Evolutionary conservation across 2,888 invertebrate genomes (phyloP).

Genomic region (Ophion ellenae): DNA sequence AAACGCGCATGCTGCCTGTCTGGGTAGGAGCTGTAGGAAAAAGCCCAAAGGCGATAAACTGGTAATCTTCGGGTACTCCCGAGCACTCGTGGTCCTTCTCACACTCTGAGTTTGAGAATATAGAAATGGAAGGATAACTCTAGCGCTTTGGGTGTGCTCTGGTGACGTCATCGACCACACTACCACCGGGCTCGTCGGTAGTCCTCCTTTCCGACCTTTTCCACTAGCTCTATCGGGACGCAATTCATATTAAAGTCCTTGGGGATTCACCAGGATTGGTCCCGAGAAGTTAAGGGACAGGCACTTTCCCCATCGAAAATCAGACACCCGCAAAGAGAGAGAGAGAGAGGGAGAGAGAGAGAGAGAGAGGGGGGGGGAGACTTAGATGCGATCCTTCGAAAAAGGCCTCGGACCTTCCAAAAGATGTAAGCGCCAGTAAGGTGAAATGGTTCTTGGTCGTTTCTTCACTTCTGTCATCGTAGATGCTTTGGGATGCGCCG

Average conservation of each 20-base stretch:
- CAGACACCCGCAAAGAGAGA: slow-evolving; percentile 57
- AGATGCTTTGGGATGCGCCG: slow-evolving; percentile 45
- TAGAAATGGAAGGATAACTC: slow-evolving; percentile 70
- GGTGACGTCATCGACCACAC: slow-evolving; percentile 33
- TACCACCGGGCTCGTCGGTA: slow-evolving; percentile 11
- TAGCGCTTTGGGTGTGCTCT: slow-evolving; percentile 24
- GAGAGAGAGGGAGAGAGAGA: too few species aligned
- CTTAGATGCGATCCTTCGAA: slow-evolving; percentile 65
- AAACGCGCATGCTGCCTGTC: slow-evolving; percentile 34
- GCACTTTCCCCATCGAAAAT: slow-evolving; percentile 75
- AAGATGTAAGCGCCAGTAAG: slow-evolving; percentile 51
- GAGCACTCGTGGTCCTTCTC: slow-evolving; percentile 27
- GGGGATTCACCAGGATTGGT: slow-evolving; percentile 77
- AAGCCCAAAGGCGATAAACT: slow-evolving; percentile 66
- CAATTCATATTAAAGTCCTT: slow-evolving; percentile 80
- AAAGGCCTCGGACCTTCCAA: slow-evolving; percentile 58
- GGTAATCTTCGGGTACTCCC: slow-evolving; percentile 73
- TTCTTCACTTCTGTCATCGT: slow-evolving; percentile 44
- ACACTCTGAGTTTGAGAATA: slow-evolving; percentile 65
- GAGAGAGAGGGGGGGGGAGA: slow-evolving; percentile 9
- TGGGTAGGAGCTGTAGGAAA: slow-evolving; percentile 34
- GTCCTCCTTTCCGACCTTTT: slow-evolving; percentile 9
- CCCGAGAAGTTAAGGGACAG: slow-evolving; percentile 75
- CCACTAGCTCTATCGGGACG: slow-evolving; percentile 51
- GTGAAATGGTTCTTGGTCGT: slow-evolving; percentile 59